Percentiles rank a stretch among this genome's conserved stretches.
These are phyloP conservation scores for Drosophila baimaii DNA, from an alignment of 1,140 invertebrate genomes.

Conservation along the genomic window DNA sequence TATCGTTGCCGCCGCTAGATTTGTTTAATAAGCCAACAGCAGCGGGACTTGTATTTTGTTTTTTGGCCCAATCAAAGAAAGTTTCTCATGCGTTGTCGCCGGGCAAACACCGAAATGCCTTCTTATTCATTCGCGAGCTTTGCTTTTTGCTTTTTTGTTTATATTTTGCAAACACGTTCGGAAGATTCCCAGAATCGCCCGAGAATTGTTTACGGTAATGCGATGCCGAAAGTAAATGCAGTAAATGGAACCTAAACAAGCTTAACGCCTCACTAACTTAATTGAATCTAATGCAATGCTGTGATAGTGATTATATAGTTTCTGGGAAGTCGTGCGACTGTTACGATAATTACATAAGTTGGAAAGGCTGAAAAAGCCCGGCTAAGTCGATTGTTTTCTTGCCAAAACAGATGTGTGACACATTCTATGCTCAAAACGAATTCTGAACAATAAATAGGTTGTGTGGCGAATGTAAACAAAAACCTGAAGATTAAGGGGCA, in stretches of 20 bases:
- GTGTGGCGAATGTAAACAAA: not conserved
- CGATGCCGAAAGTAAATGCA: constrained; percentile 45
- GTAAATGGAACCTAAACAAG: constrained; percentile 47
- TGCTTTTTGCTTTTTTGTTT: constrained; percentile 45
- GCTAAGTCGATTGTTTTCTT: not conserved
- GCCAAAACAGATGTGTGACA: not conserved
- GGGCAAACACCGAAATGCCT: constrained; percentile 36
- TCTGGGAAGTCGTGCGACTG: not conserved
- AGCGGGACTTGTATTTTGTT: constrained; percentile 21
- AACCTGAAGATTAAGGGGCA: constrained; percentile 4
- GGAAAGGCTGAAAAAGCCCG: not conserved
- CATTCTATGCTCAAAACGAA: not conserved
- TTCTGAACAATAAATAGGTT: not conserved
- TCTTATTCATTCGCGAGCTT: constrained; percentile 7
- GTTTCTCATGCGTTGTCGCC: constrained; percentile 49
- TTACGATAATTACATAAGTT: constrained; percentile 4
- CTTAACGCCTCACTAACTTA: constrained; percentile 50
- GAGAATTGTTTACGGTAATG: constrained; percentile 41
- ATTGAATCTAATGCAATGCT: constrained; percentile 26
- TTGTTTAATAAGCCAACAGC: constrained; percentile 58
- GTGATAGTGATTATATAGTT: constrained; percentile 1
- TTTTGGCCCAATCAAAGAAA: constrained; percentile 57
- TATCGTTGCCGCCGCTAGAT: constrained; percentile 31
- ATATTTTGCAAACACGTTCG: constrained; percentile 49
- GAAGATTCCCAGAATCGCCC: constrained; percentile 43